A percentile compares a stretch with the other conserved stretches of the same genome.
Evolutionary conservation across 2,888 invertebrate species (phyloP).

Genomic region (Bombyx huttoni): DNA sequence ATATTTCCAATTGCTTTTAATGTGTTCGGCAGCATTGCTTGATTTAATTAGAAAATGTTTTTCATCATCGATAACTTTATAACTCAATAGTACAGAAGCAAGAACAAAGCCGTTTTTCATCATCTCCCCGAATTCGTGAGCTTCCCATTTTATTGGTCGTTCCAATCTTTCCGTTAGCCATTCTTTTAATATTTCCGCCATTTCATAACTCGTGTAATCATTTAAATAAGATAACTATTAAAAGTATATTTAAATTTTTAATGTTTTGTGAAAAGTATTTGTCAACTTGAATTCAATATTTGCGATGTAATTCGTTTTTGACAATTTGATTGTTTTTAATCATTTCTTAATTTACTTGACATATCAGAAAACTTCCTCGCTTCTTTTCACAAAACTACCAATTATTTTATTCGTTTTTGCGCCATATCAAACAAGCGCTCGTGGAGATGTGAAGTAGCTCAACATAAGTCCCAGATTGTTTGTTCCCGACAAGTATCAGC

Average conservation of each 20-base stretch:
- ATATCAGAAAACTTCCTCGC: too few species aligned
- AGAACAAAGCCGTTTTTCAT: constrained; percentile 73
- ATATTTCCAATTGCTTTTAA: constrained; percentile 65
- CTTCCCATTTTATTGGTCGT: constrained; percentile 63
- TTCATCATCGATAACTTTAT: constrained; percentile 71
- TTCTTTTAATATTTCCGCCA: constrained; percentile 73
- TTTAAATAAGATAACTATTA: not conserved
- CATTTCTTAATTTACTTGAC: too few species aligned
- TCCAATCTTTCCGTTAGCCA: constrained; percentile 74
- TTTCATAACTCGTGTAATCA: constrained; percentile 16
- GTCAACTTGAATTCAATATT: too few species aligned
- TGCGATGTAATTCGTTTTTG: too few species aligned
- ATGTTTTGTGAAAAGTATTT: not conserved
- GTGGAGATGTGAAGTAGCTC: too few species aligned
- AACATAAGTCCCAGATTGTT: too few species aligned
- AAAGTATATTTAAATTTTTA: not conserved
- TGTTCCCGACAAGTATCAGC: too few species aligned
- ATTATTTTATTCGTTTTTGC: too few species aligned
- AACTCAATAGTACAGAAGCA: constrained; percentile 68
- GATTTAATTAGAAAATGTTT: constrained; percentile 60
- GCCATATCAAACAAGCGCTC: too few species aligned
- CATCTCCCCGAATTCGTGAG: constrained; percentile 66
- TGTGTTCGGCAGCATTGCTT: constrained; percentile 43
- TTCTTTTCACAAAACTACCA: too few species aligned
- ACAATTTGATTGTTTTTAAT: too few species aligned